Base-by-base conservation (phyloP, 2,888 invertebrate genomes). In the Ptychoptera albimana region DNA sequence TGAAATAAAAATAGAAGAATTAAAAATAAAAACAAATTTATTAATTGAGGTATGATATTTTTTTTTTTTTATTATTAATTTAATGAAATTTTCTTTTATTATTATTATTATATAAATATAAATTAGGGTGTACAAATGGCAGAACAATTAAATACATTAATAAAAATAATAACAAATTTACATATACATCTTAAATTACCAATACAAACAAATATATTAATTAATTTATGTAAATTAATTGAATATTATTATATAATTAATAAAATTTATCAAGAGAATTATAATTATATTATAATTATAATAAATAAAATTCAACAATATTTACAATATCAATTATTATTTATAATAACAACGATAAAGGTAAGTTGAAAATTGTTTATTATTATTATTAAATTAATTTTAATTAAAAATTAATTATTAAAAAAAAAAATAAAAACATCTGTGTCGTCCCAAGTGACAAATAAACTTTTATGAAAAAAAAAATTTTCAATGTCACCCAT, bases 211-310 rank as follows among this genome's bases (percentile, higher is more conserved):
- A 75, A 75, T 32, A 76, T 79, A 35, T 73, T 89, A 10, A 69
- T 82, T 50, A 71, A 77, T 3, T 67, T 92, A 42, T 91, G 88
- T 65, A 78, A 82, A 55, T 70, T 91, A 16, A 72, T 88, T 45
- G 88, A 92, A 61, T 70, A 86, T 48, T 64, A 91, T 34, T 87
- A 88, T 66, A 73, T 79, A 30, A 70, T 92, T 50, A 78, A 82
- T 57, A 72, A 75, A 50, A 75, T 74, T 11, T 81, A 85, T 53
- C 72, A 75, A 44, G 69, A 77, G 35, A 75, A 86, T 57, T 72
- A 77, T 40, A 70, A 79, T 49, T 70, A 77, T 50, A 74, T 92
- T 43, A 73, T 80, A 14, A 79, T 80, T 55, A 77, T 82, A 10
- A 71, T 82, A 44, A 76, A 79, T 53, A 79, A 87, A 61, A 77